Percentiles rank a stretch among this genome's conserved stretches.
Conservation (phyloP, 2,888 invertebrate species). For the Sinodicranocentrus sp. region DNA sequence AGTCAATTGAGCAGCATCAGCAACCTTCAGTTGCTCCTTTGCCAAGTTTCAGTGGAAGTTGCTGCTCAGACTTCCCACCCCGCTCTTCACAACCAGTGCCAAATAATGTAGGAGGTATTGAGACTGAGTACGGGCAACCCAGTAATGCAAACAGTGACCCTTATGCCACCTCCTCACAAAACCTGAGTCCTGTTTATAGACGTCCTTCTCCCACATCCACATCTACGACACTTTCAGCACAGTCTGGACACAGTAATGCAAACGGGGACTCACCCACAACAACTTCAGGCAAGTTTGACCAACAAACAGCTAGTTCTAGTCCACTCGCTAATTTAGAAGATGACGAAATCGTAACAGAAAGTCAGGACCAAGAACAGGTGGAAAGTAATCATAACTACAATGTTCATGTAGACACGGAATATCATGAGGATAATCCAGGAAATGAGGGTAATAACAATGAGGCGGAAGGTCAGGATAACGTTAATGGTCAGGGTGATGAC, state of each 20-base stretch:
- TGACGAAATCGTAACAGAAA: slow-evolving; percentile 50
- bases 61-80: slow-evolving; percentile 66
- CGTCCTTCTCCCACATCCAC: slow-evolving; percentile 45
- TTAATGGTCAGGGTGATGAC: slow-evolving; percentile 20
- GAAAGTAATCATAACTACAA: background rate
- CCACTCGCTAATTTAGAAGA: background rate
- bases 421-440: background rate
- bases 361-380: slow-evolving; percentile 33
- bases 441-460: slow-evolving; percentile 7
- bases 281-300: slow-evolving; percentile 55
- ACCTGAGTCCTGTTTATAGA: slow-evolving; percentile 71
- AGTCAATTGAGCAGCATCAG: slow-evolving; percentile 57
- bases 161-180: slow-evolving; percentile 70
- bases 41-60: slow-evolving; percentile 72
- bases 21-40: slow-evolving; percentile 53
- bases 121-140: slow-evolving; percentile 72
- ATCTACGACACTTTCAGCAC: slow-evolving; percentile 35
- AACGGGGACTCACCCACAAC: slow-evolving; percentile 43
- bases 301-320: background rate
- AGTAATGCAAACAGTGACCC: slow-evolving; percentile 61
- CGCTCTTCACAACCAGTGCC: slow-evolving; percentile 64
- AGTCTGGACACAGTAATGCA: slow-evolving; percentile 65
- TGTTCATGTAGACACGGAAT: slow-evolving; percentile 17
- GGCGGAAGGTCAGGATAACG: slow-evolving; percentile 9
- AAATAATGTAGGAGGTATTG: slow-evolving; percentile 52